Conservation (phyloP, 2,888 invertebrate species). For the Idaea dimidiata region DNA sequence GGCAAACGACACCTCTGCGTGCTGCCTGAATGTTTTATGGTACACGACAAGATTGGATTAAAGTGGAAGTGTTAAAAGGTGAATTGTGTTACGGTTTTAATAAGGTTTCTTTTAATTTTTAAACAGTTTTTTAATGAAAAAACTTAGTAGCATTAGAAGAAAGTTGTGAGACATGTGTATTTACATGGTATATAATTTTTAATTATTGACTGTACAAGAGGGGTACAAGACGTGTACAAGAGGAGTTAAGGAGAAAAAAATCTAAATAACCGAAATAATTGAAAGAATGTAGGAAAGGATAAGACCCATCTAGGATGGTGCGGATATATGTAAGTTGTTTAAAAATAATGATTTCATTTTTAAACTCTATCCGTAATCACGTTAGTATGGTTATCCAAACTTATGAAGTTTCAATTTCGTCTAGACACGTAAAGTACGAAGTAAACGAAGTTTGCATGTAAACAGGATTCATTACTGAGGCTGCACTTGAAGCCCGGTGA, state of each 20-base stretch:
- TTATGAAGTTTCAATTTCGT: slow-evolving; percentile 2
- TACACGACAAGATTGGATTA: slow-evolving; percentile 61
- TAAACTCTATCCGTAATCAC: neutral
- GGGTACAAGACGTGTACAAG: too few species aligned
- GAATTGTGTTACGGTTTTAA: neutral
- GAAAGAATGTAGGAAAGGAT: too few species aligned
- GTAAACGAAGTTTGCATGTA: slow-evolving; percentile 67
- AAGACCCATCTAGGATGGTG: too few species aligned
- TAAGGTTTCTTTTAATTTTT: slow-evolving; percentile 1
- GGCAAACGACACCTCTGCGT: slow-evolving; percentile 66
- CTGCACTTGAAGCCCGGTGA: neutral
- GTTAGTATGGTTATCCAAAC: neutral
- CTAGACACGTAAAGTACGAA: slow-evolving; percentile 32
- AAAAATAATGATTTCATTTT: neutral
- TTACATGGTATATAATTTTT: too few species aligned
- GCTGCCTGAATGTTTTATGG: slow-evolving; percentile 66
- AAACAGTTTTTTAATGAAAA: neutral
- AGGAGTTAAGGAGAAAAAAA: too few species aligned
- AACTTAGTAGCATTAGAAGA: neutral
- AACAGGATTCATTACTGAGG: slow-evolving; percentile 42
- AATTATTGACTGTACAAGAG: too few species aligned
- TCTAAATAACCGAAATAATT: too few species aligned
- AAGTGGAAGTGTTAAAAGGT: slow-evolving; percentile 32
- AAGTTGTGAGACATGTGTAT: neutral
- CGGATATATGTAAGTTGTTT: neutral